Base-by-base conservation (phyloP, 92 coral and sea anemone species). In the Paramuricea clavata region DNA sequence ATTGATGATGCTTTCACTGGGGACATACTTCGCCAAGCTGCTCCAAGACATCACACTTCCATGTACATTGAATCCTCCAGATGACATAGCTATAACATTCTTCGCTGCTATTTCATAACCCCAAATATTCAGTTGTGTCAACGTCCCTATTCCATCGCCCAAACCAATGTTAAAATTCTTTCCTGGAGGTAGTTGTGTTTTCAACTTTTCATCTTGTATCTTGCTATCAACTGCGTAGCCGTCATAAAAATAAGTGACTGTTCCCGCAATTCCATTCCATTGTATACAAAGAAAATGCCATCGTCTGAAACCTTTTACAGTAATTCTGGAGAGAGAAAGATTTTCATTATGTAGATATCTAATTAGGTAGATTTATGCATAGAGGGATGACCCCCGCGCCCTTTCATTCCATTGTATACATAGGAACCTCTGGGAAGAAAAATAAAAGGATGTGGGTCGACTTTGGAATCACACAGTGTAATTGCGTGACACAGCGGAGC, bases 21-120 rank as follows among this genome's bases (percentile, higher is more conserved):
- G 19, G 1, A 65, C n/a, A 15, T 33, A 28, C 13, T 65, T 65
- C 22, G 39, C 72, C 1, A 65, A 13, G 36, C 4, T 28, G 72
- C 72, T 31, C 72, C 72, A 65, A 28, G 72, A 65, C 19, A 65
- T 0, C 17, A 65, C 6, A 65, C 23, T 65, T 16, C 72, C 72
- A n/a, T 65, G 72, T 13, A 65, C 41, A 19, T 65, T 65, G 22
- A 65, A 65, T 9, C 72, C 72, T 0, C 72, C 72, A 28, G 72
- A 15, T 11, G 72, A 65, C 72, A 65, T 65, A 3, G 72, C 34
- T 0, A 28, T 1, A 19, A 65, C 12, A 31, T 28, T 65, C 3
- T 13, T 5, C 17, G 72, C 0, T 39, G 72, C 6, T 65, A 65
- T 26, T 31, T 26, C 36, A 65, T 65, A 65, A 28, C 28, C 39